Percentiles rank a stretch among this genome's conserved stretches.
Evolutionary conservation across 1,140 invertebrate species (phyloP).

Genomic region (Bombus sylvicola): DNA sequence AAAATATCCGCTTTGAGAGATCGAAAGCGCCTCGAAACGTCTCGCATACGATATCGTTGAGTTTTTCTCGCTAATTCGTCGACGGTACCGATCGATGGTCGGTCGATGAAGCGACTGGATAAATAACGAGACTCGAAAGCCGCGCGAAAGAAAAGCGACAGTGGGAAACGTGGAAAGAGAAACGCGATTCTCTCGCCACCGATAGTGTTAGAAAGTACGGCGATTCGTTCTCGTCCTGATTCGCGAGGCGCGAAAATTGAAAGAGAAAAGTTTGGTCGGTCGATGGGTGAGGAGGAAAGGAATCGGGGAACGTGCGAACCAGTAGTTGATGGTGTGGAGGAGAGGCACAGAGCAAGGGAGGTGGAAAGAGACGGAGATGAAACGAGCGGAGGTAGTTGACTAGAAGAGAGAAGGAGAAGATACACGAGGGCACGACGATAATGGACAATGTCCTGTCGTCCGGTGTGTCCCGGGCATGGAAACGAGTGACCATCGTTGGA

Average conservation of each 20-base stretch:
- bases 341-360: neutral
- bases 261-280: neutral
- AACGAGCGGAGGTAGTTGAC: neutral
- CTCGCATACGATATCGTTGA: too few relatives aligned
- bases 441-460: conserved; percentile 80
- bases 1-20: too few relatives aligned
- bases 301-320: neutral
- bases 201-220: conserved; percentile 30
- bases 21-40: too few relatives aligned
- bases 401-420: conserved; percentile 18
- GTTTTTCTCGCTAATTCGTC: neutral
- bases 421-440: conserved; percentile 68
- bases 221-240: conserved; percentile 29
- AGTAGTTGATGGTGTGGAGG: neutral
- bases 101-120: neutral
- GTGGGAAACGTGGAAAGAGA: conserved; percentile 40
- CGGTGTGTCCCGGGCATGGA: conserved; percentile 69
- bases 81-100: neutral
- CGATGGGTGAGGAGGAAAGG: neutral
- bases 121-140: neutral
- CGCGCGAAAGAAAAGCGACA: conserved; percentile 40
- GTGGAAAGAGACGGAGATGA: neutral
- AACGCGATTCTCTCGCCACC: conserved; percentile 26
- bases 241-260: conserved; percentile 42
- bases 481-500: conserved; percentile 60